Conservation (phyloP, 2,888 invertebrate species). For the Scaptomyza reducta region DNA sequence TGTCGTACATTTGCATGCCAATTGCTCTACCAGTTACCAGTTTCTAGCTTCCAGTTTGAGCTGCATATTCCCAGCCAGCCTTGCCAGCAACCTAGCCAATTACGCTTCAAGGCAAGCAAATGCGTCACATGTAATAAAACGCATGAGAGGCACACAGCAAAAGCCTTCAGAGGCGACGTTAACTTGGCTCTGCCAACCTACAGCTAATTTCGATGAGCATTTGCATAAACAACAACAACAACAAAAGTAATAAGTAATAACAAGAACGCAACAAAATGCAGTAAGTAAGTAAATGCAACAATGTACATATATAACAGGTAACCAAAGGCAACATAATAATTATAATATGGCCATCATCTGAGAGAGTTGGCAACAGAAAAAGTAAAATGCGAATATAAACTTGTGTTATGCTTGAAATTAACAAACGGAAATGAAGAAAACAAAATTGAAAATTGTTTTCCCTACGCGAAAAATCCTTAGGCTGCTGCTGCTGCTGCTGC, state of each 20-base stretch:
- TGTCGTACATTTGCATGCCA: constrained; percentile 80
- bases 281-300: constrained; percentile 40
- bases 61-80: background rate
- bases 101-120: constrained; percentile 63
- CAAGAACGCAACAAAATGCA: constrained; percentile 31
- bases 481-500: constrained; percentile 27
- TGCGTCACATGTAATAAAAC: constrained; percentile 76
- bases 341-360: constrained; percentile 36
- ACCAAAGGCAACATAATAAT: constrained; percentile 54
- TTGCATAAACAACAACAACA: constrained; percentile 62
- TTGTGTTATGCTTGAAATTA: constrained; percentile 80
- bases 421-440: constrained; percentile 73
- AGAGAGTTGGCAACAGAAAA: background rate
- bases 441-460: constrained; percentile 68
- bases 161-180: constrained; percentile 42
- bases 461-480: constrained; percentile 49
- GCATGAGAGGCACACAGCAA: constrained; percentile 52
- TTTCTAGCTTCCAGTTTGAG: constrained; percentile 4
- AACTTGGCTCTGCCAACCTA: constrained; percentile 32
- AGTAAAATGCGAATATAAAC: constrained; percentile 65
- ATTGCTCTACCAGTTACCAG: constrained; percentile 54
- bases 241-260: background rate
- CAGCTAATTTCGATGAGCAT: constrained; percentile 66
- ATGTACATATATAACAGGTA: constrained; percentile 24
- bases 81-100: constrained; percentile 43